These are phyloP conservation scores for Eudasyphora cyanicolor DNA, from an alignment of 2,888 invertebrate species.

Conservation along the genomic window DNA sequence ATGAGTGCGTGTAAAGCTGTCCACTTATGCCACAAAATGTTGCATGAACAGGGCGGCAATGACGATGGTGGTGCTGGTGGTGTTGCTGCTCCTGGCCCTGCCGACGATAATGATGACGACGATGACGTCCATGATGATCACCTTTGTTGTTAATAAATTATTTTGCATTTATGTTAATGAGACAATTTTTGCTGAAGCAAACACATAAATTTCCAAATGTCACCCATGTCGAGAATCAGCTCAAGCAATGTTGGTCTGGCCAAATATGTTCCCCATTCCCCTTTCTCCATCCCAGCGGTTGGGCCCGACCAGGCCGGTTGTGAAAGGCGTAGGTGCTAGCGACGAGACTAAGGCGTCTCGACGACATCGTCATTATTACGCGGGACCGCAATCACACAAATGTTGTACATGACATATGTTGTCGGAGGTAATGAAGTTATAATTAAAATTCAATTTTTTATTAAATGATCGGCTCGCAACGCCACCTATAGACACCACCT, in stretches of 20 bases:
- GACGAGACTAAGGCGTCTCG: conserved; percentile 25
- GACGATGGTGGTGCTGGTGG: not conserved
- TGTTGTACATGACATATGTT: conserved; percentile 48
- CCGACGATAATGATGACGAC: not conserved
- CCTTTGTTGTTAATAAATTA: conserved; percentile 69
- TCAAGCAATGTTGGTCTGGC: not conserved
- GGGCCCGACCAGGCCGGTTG: too few relatives aligned
- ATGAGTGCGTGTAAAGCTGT: not conserved
- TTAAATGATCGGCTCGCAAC: conserved; percentile 16
- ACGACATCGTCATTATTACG: conserved; percentile 15
- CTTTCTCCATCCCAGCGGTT: too few relatives aligned
- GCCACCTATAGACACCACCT: conserved; percentile 12
- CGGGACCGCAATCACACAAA: not conserved
- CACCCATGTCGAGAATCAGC: conserved; percentile 52
- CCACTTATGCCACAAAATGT: not conserved
- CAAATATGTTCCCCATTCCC: too few relatives aligned
- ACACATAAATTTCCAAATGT: conserved; percentile 65
- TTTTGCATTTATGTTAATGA: conserved; percentile 71
- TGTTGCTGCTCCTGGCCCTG: not conserved
- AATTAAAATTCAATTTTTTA: conserved; percentile 66
- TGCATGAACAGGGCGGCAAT: not conserved
- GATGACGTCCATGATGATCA: conserved; percentile 53
- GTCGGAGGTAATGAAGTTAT: conserved; percentile 64
- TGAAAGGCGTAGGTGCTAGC: conserved; percentile 57
- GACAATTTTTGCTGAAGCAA: conserved; percentile 66